phyloP scores from a whole-genome alignment of 2,888 invertebrate species.

The Troilus luridus region DNA sequence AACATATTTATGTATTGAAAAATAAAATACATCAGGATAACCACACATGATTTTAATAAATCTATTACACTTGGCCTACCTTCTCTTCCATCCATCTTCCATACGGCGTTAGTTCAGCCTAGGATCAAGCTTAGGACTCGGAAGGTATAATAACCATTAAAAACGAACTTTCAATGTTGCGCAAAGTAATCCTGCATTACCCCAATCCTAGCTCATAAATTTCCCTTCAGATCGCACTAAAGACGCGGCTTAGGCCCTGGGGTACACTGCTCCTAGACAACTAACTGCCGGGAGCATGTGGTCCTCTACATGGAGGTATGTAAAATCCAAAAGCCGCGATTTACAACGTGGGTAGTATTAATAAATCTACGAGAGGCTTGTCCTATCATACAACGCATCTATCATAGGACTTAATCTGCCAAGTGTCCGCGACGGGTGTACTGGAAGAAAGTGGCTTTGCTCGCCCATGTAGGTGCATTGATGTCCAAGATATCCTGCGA shows the following conservation, averaged over 20 bases:
- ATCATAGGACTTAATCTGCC: conserved; percentile 30
- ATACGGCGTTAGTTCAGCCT: neutral
- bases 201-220: neutral
- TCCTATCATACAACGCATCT: neutral
- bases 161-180: neutral
- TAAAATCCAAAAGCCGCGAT: neutral
- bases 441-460: neutral
- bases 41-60: too few species aligned
- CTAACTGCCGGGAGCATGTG: neutral
- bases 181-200: neutral
- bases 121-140: neutral
- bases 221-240: neutral
- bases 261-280: neutral
- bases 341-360: neutral
- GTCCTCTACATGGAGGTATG: neutral
- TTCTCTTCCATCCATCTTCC: neutral
- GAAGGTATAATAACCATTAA: neutral
- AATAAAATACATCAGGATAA: too few species aligned
- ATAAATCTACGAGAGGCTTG: conserved; percentile 13
- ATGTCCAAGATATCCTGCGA: neutral
- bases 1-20: too few species aligned
- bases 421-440: conserved; percentile 1
- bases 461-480: neutral
- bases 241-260: neutral
- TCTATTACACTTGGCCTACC: too few species aligned